Percentiles rank a stretch among this genome's conserved stretches.
Evolutionary conservation across 2,113 vertebrate species (phyloP).

Genomic region (Halcyon malimbica): DNA sequence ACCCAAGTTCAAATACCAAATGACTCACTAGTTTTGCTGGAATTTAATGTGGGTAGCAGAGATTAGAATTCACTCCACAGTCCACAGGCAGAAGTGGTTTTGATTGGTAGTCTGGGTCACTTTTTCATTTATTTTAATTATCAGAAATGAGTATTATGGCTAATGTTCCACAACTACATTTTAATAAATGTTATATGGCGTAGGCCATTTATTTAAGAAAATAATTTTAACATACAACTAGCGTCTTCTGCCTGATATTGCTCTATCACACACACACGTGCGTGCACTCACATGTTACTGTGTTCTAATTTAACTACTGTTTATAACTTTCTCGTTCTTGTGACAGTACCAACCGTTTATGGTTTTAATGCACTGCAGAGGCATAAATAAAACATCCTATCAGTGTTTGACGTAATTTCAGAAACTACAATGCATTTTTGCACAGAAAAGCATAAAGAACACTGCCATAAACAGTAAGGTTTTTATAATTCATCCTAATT

Average conservation of each 20-base stretch:
- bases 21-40: background rate
- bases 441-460: slow-evolving; percentile 27
- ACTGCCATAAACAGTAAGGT: slow-evolving; percentile 21
- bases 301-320: background rate
- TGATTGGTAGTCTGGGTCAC: background rate
- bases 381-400: slow-evolving; percentile 6
- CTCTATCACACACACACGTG: background rate
- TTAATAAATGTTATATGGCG: slow-evolving; percentile 6
- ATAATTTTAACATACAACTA: background rate
- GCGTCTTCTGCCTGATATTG: background rate
- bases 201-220: background rate
- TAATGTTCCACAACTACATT: slow-evolving; percentile 38
- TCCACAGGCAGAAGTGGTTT: background rate
- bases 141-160: background rate
- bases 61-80: background rate
- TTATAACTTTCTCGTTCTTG: slow-evolving; percentile 5
- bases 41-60: background rate
- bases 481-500: slow-evolving; percentile 69
- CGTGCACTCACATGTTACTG: accelerated
- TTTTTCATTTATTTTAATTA: slow-evolving; percentile 26
- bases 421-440: slow-evolving; percentile 37
- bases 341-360: background rate
- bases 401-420: slow-evolving; percentile 25
- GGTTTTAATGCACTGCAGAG: background rate
- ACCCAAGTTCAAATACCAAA: background rate